These are phyloP conservation scores for Mizuhopecten yessoensis DNA, from an alignment of 1,140 invertebrate genomes.

Conservation along the genomic window DNA sequence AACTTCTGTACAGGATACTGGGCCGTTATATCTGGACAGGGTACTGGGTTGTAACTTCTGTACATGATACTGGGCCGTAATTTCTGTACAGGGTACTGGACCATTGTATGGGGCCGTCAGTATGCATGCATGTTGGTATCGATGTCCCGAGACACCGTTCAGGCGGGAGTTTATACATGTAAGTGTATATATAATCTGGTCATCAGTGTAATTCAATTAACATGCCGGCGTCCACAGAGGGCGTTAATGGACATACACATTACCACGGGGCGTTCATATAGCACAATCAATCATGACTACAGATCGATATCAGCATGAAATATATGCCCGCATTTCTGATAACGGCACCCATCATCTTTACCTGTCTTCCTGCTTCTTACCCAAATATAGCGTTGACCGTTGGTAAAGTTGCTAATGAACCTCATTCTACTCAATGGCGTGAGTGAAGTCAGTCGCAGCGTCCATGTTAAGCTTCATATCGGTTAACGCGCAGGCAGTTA, in stretches of 20 bases:
- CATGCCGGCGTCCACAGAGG: background rate
- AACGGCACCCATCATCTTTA: background rate
- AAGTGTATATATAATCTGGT: conserved; percentile 16
- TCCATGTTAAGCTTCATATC: too few relatives aligned
- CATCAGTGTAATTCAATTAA: conserved; percentile 34
- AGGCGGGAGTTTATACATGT: background rate
- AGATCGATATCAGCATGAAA: background rate
- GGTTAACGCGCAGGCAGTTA: too few relatives aligned
- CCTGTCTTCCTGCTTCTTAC: background rate
- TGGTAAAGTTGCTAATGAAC: too few relatives aligned
- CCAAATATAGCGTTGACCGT: background rate
- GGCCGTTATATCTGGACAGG: too few relatives aligned
- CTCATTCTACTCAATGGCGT: too few relatives aligned
- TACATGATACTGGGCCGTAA: too few relatives aligned
- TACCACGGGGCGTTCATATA: conserved; percentile 13
- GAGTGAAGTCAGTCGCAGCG: too few relatives aligned
- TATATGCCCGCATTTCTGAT: background rate
- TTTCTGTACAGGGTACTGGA: too few relatives aligned
- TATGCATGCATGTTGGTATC: background rate
- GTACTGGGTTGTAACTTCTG: too few relatives aligned
- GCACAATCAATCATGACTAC: background rate
- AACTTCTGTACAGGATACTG: too few relatives aligned
- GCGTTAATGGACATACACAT: conserved; percentile 14
- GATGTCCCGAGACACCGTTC: background rate
- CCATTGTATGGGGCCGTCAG: too few relatives aligned